Percentiles rank a stretch among this genome's conserved stretches.
These are phyloP conservation scores for Chrosomus eos DNA, from an alignment of 2,797 vertebrate genomes.

Conservation along the genomic window DNA sequence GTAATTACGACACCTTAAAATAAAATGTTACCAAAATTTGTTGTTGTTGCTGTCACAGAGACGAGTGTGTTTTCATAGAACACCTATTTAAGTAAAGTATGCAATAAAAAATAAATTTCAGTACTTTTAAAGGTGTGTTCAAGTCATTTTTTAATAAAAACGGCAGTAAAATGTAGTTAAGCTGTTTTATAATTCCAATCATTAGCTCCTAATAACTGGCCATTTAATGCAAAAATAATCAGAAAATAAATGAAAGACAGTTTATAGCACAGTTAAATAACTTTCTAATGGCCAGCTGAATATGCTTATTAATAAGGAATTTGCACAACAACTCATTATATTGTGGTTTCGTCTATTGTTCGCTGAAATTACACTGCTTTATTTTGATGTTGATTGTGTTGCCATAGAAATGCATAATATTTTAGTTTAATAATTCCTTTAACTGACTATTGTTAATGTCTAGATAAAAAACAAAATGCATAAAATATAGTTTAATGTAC, in stretches of 20 bases:
- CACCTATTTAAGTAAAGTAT: not conserved
- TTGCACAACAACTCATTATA: not conserved
- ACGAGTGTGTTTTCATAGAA: not conserved
- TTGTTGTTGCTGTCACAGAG: not conserved
- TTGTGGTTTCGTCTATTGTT: not conserved
- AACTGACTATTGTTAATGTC: not conserved
- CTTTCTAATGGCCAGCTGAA: not conserved
- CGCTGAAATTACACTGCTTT: not conserved
- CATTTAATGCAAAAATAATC: not conserved
- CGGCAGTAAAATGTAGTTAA: too few relatives aligned
- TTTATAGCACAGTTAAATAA: not conserved
- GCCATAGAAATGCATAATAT: not conserved
- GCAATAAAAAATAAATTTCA: not conserved
- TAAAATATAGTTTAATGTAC: not conserved
- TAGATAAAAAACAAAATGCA: not conserved
- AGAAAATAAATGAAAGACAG: not conserved
- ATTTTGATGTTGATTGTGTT: not conserved
- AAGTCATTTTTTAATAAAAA: not conserved
- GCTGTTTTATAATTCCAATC: not conserved
- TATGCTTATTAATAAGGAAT: not conserved
- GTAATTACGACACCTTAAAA: not conserved
- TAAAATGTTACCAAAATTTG: not conserved
- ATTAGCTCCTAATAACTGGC: not conserved
- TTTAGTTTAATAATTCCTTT: not conserved
- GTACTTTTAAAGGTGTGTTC: not conserved